Percentiles rank a stretch among this genome's conserved stretches.
phyloP scores from a whole-genome alignment of 2,888 invertebrate genomes.

The Psylliodes chrysocephalus region DNA sequence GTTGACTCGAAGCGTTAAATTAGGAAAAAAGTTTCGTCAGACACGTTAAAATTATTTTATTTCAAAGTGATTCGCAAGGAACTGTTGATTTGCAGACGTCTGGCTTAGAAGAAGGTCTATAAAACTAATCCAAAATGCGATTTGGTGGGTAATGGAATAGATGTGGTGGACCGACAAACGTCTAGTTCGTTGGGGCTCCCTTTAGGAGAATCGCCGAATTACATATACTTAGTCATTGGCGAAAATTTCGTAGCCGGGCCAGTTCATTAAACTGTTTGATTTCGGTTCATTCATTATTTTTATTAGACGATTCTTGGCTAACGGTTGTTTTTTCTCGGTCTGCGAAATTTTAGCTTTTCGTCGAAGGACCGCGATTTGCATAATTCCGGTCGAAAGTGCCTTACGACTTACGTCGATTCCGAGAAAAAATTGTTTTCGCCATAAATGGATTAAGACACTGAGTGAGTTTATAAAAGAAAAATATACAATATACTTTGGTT shows the following conservation, averaged over 20 bases:
- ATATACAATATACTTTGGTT: no score
- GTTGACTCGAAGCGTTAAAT: no score
- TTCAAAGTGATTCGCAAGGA: neutral
- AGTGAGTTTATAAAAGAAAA: no score
- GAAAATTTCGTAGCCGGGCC: slow-evolving; percentile 56
- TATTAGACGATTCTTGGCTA: slow-evolving; percentile 42
- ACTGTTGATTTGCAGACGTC: slow-evolving; percentile 9
- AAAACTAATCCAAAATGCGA: slow-evolving; percentile 54
- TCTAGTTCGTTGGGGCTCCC: slow-evolving; percentile 56
- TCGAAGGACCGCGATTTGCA: slow-evolving; percentile 34
- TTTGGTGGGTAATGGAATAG: slow-evolving; percentile 58
- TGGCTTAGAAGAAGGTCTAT: slow-evolving; percentile 53
- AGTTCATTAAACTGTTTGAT: slow-evolving; percentile 56
- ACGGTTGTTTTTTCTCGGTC: slow-evolving; percentile 31
- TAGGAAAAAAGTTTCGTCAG: neutral
- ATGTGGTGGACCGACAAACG: slow-evolving; percentile 49
- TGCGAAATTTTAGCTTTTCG: slow-evolving; percentile 5
- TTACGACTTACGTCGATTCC: no score
- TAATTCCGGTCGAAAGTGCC: no score
- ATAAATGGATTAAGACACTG: no score
- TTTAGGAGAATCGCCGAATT: slow-evolving; percentile 57
- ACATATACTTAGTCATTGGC: slow-evolving; percentile 57
- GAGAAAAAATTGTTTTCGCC: no score
- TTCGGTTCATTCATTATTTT: slow-evolving; percentile 48
- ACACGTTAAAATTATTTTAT: neutral